phyloP scores from a whole-genome alignment of 1,140 invertebrate genomes.

The Chrysomallon squamiferum region DNA sequence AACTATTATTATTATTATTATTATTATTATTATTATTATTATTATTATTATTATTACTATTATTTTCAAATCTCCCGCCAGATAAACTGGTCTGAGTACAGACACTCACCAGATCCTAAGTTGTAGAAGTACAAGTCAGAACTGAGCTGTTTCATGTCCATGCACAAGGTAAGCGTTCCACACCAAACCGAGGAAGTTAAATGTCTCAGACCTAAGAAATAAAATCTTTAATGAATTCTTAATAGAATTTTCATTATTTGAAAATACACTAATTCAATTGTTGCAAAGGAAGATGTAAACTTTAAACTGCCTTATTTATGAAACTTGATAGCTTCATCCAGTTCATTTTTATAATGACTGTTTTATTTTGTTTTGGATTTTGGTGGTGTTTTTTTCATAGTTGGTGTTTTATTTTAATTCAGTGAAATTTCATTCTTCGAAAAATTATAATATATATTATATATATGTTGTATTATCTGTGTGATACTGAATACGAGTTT shows the following conservation, averaged over 20 bases:
- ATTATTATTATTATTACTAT: background rate
- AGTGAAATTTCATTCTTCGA: no score
- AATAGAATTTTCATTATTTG: background rate
- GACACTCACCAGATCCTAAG: slow-evolving; percentile 1
- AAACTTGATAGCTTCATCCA: background rate
- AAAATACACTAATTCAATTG: background rate
- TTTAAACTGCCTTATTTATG: background rate
- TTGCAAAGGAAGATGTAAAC: background rate
- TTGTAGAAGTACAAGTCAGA: background rate
- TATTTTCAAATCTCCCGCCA: background rate
- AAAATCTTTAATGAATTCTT: background rate
- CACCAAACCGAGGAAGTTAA: background rate
- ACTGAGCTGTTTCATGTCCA: background rate
- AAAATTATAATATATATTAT: no score
- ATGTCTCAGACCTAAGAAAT: background rate
- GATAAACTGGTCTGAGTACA: background rate
- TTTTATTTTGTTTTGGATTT: background rate
- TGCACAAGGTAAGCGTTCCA: slow-evolving; percentile 1
- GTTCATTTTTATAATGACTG: background rate
- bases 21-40: no score
- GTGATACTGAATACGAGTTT: no score
- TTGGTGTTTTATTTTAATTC: no score
- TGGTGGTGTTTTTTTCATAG: background rate
- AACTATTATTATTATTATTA: no score
- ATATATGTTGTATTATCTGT: no score